Evolutionary conservation across 2,113 vertebrate genomes (phyloP), one percentile per base, ranked within the genome.

Genomic region (Sapajus apella): DNA sequence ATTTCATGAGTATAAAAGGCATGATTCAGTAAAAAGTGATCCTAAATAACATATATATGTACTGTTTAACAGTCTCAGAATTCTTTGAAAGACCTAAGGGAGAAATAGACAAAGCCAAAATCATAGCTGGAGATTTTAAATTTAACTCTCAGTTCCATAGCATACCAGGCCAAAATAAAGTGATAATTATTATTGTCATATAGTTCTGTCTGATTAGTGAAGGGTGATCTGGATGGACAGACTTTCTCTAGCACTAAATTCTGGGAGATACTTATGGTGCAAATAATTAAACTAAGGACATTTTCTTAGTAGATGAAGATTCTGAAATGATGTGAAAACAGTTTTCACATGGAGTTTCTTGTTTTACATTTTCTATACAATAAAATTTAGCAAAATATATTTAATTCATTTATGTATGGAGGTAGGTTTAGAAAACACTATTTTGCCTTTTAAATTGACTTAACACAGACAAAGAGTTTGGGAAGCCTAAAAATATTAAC

Each of bases 351-450:
- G 18, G 30, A 77, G 7, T 47, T 86, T 91, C 77, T 90, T 75
- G 12, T 80, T 95, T 89, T 84, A 50, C 2, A 70, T 73, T 97
- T 91, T 95, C n/a, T 82, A 16, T 85, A 93, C 87, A 75, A 92
- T 50, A 68, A 72, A 68, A 68, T 76, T 76, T 91, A 45, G 20
- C 94, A 64, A 37, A 52, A 23, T 88, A 55, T 8, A 47, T 56
- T 87, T 90, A 47, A 80, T 92, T 86, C n/a, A 87, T 87, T 94
- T 90, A 3, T 89, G 0, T 68, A 5, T 77, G 40, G 68, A 94
- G 7, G 7, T 88, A 85, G 37, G 17, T 77, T 96, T 87, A 56
- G n/a, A 68, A 91, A 87, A 92, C 8, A 92, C 56, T 79, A 10
- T 55, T 79, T 93, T 95, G 21, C 55, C 76, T 66, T 94, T 92